phyloP scores from a whole-genome alignment of 2,888 invertebrate genomes.

The Ethmia dodecea region DNA sequence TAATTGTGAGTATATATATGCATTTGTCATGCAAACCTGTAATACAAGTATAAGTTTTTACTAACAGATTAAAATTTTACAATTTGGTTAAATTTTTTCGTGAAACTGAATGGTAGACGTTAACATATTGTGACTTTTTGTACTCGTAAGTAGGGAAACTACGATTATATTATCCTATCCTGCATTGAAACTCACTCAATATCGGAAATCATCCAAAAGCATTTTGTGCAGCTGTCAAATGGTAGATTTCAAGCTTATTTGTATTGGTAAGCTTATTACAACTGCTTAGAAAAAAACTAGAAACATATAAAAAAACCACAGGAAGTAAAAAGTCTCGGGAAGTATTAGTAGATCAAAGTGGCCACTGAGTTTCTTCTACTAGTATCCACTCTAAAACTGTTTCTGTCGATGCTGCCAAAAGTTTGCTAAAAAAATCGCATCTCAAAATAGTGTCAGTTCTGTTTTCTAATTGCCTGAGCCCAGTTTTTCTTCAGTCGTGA shows the following conservation, averaged over 20 bases:
- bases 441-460: conserved; percentile 39
- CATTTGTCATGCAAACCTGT: too few relatives aligned
- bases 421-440: conserved; percentile 44
- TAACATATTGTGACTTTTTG: too few relatives aligned
- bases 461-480: conserved; percentile 26
- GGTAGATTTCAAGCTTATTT: not conserved
- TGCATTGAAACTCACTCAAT: not conserved
- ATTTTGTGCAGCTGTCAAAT: too few relatives aligned
- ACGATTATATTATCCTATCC: not conserved
- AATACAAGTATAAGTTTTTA: too few relatives aligned
- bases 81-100: too few relatives aligned
- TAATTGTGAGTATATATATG: too few relatives aligned
- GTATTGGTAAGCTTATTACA: not conserved
- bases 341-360: conserved; percentile 22
- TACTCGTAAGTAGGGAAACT: too few relatives aligned
- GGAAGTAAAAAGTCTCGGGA: not conserved
- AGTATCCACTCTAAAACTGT: conserved; percentile 5
- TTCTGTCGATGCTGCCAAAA: conserved; percentile 41
- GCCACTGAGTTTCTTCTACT: conserved; percentile 7
- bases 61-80: too few relatives aligned
- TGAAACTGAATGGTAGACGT: too few relatives aligned
- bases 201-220: not conserved
- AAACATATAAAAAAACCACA: too few relatives aligned
- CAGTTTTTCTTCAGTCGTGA: conserved; percentile 20
- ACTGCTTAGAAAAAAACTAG: too few relatives aligned